Evolutionary conservation across 2,113 vertebrate genomes (phyloP).

Genomic region (Amazona vittata): DNA sequence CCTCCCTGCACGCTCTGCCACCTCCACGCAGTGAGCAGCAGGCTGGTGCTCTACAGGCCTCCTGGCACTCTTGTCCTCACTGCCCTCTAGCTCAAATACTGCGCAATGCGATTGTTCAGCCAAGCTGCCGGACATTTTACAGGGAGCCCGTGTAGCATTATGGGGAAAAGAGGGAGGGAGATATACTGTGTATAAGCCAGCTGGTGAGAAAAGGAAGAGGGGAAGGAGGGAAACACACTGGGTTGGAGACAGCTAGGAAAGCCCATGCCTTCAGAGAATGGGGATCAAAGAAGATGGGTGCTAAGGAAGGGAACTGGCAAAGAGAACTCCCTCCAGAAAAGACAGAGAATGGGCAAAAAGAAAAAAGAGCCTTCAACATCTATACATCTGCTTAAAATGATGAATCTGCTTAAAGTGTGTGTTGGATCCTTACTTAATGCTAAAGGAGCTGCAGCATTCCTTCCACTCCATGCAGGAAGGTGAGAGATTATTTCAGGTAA

Average conservation of each 20-base stretch:
- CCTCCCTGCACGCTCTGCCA: neutral
- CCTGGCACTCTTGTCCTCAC: neutral
- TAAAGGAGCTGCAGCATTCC: fast-evolving
- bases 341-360: neutral
- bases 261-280: neutral
- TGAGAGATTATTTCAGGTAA: neutral
- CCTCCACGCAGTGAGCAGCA: fast-evolving
- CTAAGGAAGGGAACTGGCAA: neutral
- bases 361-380: neutral
- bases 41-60: neutral
- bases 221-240: neutral
- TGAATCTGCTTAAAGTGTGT: neutral
- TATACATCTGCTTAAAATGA: neutral
- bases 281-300: neutral
- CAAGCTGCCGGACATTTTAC: neutral
- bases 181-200: fast-evolving
- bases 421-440: neutral
- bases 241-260: neutral
- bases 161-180: neutral
- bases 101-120: fast-evolving
- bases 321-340: neutral
- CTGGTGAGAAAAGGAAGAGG: neutral
- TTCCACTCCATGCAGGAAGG: neutral
- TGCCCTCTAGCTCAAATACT: neutral
- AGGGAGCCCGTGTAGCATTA: neutral